Percentiles rank a stretch among this genome's conserved stretches.
Conservation (phyloP, 2,113 vertebrate genomes). For the Speoplatyrhinus poulsoni region DNA sequence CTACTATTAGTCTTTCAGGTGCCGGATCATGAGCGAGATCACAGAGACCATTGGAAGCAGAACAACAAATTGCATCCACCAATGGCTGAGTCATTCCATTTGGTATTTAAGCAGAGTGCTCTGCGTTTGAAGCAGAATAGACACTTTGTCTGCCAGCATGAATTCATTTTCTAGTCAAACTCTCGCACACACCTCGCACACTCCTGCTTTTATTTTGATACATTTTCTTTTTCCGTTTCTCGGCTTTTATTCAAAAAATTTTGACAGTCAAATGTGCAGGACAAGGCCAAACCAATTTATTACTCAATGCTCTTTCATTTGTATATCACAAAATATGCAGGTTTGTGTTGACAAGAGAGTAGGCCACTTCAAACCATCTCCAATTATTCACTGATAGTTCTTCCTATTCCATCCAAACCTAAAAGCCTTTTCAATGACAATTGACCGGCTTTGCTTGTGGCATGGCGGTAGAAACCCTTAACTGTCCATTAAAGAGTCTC, state of each 20-base stretch:
- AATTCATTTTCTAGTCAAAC: constrained; percentile 52
- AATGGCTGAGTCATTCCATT: constrained; percentile 36
- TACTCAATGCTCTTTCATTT: constrained; percentile 20
- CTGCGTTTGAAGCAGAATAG: constrained; percentile 13
- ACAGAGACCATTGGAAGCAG: constrained; percentile 13
- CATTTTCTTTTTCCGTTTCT: constrained; percentile 9
- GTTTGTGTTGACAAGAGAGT: constrained; percentile 10
- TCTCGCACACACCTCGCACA: constrained; percentile 1
- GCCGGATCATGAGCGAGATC: not conserved
- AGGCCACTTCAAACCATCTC: not conserved
- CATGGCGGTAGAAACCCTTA: not conserved
- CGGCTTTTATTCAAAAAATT: constrained; percentile 4
- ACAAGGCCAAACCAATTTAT: constrained; percentile 30
- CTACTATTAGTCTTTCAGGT: constrained; percentile 6
- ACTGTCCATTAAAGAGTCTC: not conserved
- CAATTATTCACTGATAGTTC: constrained; percentile 18
- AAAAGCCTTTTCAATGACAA: constrained; percentile 11
- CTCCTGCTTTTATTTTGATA: not conserved
- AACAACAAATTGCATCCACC: constrained; percentile 7
- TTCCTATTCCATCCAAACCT: not conserved
- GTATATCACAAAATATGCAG: constrained; percentile 6
- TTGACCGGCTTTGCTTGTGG: not conserved
- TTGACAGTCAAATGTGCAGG: constrained; percentile 8
- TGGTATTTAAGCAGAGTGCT: constrained; percentile 28
- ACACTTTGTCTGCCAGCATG: constrained; percentile 34